Base-by-base conservation (phyloP, 2,888 invertebrate genomes). In the Harpalus rubripes region DNA sequence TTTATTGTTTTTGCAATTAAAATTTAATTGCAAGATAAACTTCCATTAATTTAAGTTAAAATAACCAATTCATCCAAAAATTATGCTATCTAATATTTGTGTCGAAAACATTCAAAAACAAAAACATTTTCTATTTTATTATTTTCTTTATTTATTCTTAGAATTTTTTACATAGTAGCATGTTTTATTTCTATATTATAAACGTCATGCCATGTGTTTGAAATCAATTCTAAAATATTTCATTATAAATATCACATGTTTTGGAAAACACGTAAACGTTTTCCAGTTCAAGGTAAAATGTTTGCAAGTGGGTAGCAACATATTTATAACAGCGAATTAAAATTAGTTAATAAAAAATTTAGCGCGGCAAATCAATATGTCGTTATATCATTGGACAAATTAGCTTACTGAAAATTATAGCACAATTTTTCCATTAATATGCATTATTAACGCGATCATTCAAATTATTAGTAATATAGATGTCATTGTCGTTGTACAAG, bases 291-390 rank as follows among this genome's bases (percentile, higher is more conserved):
- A 68, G 68, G 68, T 32, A 1, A 68, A 39, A 68, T 39, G 15
- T 59, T 59, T 59, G 18, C 32, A 15, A 68, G 68, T 68, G 39
- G 68, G 68, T 26, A 39, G 68, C 39, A 68, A 32, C 39, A 68
- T 39, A 39, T 39, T 65, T 63, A 32, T 39, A 22, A 68, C 39
- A 15, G 15, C 15, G 15, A 39, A 68, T 68, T 68, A 68, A 32
- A 68, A 39, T 12, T 39, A 39, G 5, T 15, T n/a, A 68, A 39
- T 15, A 68, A 63, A 63, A 63, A 68, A 68, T 68, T 68, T n/a
- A 32, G n/a, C 68, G 32, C 32, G 68, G 68, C n/a, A 68, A 68
- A 32, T 68, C 68, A 68, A 68, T 68, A 63, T 63, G 63, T 10
- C 63, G 68, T 68, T 15, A 15, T 59, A 59, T 59, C 68, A 7